Conservation (phyloP, 2,113 vertebrate species). For the Labrus mixtus region DNA sequence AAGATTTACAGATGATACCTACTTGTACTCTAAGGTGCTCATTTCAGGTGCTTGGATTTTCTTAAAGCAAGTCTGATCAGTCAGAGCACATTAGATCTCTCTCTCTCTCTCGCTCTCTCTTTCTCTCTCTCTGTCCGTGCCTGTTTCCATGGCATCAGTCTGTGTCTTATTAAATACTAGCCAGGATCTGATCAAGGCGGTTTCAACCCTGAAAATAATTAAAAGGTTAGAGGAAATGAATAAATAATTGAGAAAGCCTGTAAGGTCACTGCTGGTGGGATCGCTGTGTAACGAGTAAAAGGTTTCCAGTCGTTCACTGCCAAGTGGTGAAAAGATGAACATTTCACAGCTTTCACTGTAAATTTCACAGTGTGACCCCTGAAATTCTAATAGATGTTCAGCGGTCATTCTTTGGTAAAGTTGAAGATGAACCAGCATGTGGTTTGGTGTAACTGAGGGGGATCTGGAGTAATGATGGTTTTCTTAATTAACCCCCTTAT, state of each 20-base stretch:
- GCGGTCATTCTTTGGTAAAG: constrained; percentile 35
- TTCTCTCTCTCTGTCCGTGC: neutral
- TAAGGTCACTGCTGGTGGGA: constrained; percentile 29
- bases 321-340: constrained; percentile 16
- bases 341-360: constrained; percentile 39
- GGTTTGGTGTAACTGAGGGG: constrained; percentile 12
- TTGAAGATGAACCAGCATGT: neutral
- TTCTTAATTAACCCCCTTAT: constrained; percentile 48
- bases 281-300: constrained; percentile 26
- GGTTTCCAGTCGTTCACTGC: constrained; percentile 15
- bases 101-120: neutral
- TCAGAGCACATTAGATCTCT: neutral
- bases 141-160: constrained; percentile 43
- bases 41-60: neutral
- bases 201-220: constrained; percentile 51
- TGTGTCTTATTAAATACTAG: constrained; percentile 10
- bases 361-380: constrained; percentile 29
- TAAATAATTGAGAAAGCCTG: constrained; percentile 33
- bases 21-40: neutral
- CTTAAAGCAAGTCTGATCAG: neutral
- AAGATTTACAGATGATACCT: neutral
- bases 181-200: constrained; percentile 17
- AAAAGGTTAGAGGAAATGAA: constrained; percentile 38
- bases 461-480: constrained; percentile 24
- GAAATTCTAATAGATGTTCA: constrained; percentile 37